A percentile compares a stretch with the other conserved stretches of the same genome.
phyloP scores from a whole-genome alignment of 2,797 vertebrate genomes.

The Sebastes melanostomus region DNA sequence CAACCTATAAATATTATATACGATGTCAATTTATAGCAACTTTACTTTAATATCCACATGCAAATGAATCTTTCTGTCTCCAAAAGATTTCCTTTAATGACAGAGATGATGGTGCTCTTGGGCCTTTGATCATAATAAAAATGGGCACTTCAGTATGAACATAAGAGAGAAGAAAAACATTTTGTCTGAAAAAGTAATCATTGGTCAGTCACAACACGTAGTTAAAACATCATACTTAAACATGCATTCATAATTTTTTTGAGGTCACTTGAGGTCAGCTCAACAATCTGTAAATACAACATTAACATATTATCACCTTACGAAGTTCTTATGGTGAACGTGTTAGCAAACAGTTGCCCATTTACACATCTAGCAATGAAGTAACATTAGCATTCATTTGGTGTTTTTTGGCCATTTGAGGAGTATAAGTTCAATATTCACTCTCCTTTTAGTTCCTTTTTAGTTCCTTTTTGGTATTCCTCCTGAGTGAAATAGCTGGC shows the following conservation, averaged over 20 bases:
- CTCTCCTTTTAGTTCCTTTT: background rate
- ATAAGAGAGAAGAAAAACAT: background rate
- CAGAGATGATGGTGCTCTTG: background rate
- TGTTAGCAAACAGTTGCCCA: background rate
- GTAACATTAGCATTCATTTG: background rate
- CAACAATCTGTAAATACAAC: background rate
- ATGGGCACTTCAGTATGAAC: background rate
- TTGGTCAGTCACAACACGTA: background rate
- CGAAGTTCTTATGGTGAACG: background rate
- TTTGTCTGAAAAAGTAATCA: background rate
- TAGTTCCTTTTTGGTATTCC: background rate
- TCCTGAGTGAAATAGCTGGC: background rate
- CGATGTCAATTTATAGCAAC: background rate
- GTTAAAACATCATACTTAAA: background rate
- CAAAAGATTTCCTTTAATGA: background rate
- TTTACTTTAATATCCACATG: background rate
- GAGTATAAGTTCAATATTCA: background rate
- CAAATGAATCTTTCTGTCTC: background rate
- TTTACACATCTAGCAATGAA: background rate
- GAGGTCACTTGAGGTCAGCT: background rate
- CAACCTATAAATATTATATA: background rate
- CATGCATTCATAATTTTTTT: background rate
- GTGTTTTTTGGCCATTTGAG: background rate
- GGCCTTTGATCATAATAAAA: background rate
- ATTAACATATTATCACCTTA: background rate